A percentile compares a stretch with the other conserved stretches of the same genome.
Conservation (phyloP, 1,140 invertebrate genomes). For the Littorina saxatilis region DNA sequence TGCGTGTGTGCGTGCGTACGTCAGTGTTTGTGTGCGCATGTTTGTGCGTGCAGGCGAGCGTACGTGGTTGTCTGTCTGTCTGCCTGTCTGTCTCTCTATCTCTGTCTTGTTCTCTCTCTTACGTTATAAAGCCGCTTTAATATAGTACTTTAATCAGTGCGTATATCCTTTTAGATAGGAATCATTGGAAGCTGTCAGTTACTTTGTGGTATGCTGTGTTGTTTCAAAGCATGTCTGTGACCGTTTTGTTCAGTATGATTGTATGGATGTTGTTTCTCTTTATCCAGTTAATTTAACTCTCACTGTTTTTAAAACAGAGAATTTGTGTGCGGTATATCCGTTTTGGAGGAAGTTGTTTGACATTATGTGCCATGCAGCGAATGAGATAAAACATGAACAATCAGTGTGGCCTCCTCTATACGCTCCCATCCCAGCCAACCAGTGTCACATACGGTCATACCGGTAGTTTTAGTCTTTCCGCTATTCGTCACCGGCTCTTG, state of each 20-base stretch:
- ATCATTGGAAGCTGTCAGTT: neutral
- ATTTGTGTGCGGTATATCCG: too few species aligned
- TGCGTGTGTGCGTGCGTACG: slow-evolving; percentile 22
- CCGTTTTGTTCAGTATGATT: neutral
- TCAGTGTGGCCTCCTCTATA: neutral
- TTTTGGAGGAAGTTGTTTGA: too few species aligned
- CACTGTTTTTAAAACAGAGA: too few species aligned
- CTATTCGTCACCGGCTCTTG: neutral
- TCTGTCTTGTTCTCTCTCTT: neutral
- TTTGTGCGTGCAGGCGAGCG: slow-evolving; percentile 1
- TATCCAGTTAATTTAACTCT: too few species aligned
- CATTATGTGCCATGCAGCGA: neutral
- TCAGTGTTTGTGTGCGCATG: slow-evolving; percentile 19
- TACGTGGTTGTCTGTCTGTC: neutral
- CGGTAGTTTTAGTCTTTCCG: too few species aligned
- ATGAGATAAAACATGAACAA: neutral
- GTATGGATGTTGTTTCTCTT: too few species aligned
- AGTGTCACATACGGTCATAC: neutral
- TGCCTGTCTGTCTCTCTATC: neutral
- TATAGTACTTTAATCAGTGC: too few species aligned
- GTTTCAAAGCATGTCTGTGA: neutral
- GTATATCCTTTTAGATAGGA: neutral
- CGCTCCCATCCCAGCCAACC: neutral
- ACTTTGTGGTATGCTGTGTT: neutral
- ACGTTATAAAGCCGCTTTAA: neutral